A percentile compares a stretch with the other conserved stretches of the same genome.
Evolutionary conservation across 64 coral and sea anemone genomes (phyloP).

Genomic region (Porites lutea): DNA sequence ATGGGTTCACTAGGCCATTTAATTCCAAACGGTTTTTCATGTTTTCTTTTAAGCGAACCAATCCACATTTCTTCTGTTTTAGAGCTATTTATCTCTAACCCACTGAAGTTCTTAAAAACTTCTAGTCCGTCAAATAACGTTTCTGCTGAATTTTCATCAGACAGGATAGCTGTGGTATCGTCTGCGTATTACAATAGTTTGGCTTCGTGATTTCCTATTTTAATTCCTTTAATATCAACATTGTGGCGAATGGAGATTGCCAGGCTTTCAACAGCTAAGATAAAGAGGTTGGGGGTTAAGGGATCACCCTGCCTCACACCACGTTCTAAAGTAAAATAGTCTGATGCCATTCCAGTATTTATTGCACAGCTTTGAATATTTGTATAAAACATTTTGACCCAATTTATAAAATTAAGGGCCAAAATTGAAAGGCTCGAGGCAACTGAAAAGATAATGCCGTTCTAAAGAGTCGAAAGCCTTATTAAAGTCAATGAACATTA

Average conservation of each 20-base stretch:
- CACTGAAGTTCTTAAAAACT: slow-evolving; percentile 32
- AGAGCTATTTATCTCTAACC: slow-evolving; percentile 46
- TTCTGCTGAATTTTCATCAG: slow-evolving; percentile 29
- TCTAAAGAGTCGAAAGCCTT: slow-evolving; percentile 11
- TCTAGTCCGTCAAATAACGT: slow-evolving; percentile 30
- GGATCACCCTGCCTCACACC: slow-evolving; percentile 67
- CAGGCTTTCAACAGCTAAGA: slow-evolving; percentile 45
- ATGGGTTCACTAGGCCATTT: slow-evolving; percentile 45
- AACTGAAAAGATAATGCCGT: slow-evolving; percentile 39
- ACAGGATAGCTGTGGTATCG: slow-evolving; percentile 26
- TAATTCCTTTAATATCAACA: slow-evolving; percentile 36
- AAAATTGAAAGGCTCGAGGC: no score
- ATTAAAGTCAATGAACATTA: slow-evolving; percentile 23
- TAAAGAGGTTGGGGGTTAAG: slow-evolving; percentile 52
- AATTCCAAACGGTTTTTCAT: slow-evolving; percentile 55
- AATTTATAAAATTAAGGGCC: slow-evolving; percentile 34
- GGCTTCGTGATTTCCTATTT: background rate
- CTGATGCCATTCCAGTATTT: slow-evolving; percentile 52
- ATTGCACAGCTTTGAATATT: slow-evolving; percentile 54
- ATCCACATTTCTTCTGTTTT: slow-evolving; percentile 62
- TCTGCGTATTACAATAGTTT: no score
- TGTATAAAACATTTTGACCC: slow-evolving; percentile 41
- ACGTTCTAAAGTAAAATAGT: slow-evolving; percentile 46
- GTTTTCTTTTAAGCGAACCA: slow-evolving; percentile 47
- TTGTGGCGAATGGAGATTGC: slow-evolving; percentile 26